phyloP scores from a whole-genome alignment of 2,888 invertebrate genomes.

The Harpalus rufipes region DNA sequence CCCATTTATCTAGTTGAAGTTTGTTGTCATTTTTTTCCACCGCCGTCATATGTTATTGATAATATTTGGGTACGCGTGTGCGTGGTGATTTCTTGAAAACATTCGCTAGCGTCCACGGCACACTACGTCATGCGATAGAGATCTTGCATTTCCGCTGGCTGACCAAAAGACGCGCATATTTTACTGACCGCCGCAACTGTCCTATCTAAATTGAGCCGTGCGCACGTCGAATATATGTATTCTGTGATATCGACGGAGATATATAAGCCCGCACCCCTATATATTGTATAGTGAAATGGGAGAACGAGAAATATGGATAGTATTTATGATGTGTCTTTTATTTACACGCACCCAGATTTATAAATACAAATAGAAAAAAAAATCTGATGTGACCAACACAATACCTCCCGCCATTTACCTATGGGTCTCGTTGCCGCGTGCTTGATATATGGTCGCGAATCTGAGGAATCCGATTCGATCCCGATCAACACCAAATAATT shows the following conservation, averaged over 20 bases:
- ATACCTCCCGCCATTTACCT: too few species aligned
- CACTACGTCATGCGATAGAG: slow-evolving; percentile 75
- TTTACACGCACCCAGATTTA: slow-evolving; percentile 22
- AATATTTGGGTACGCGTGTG: slow-evolving; percentile 8
- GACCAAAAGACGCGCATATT: slow-evolving; percentile 76
- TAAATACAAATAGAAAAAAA: too few species aligned
- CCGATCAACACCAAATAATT: too few species aligned
- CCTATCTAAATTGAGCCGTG: slow-evolving; percentile 65
- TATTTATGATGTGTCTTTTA: slow-evolving; percentile 27
- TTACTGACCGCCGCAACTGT: slow-evolving; percentile 71
- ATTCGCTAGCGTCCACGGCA: slow-evolving; percentile 16
- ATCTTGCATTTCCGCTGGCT: slow-evolving; percentile 77
- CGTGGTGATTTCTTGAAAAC: slow-evolving; percentile 28
- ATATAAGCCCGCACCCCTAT: slow-evolving; percentile 67
- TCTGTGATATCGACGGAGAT: slow-evolving; percentile 73
- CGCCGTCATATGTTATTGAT: slow-evolving; percentile 17
- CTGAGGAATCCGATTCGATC: too few species aligned
- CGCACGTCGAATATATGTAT: slow-evolving; percentile 72
- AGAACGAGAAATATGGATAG: slow-evolving; percentile 1
- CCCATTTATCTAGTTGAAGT: slow-evolving; percentile 7
- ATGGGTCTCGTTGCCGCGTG: too few species aligned
- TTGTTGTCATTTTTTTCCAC: slow-evolving; percentile 6
- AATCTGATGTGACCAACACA: too few species aligned
- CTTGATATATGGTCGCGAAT: too few species aligned
- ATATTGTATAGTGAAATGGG: slow-evolving; percentile 41